phyloP scores from a whole-genome alignment of 2,888 invertebrate genomes.

The Trichopoda pennipes region DNA sequence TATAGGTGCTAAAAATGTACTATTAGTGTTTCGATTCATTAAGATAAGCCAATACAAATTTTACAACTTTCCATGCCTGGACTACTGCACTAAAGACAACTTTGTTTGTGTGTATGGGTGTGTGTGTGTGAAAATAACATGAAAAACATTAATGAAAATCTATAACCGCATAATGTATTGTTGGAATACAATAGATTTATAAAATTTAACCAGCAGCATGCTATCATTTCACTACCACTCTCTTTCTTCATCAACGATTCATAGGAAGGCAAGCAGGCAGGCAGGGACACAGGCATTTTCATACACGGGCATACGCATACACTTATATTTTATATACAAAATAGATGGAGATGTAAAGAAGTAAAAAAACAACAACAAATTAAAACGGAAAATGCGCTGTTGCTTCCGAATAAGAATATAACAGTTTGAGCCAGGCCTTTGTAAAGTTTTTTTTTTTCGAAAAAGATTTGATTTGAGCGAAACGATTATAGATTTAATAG shows the following conservation, averaged over 20 bases:
- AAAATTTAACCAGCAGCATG: conserved; percentile 34
- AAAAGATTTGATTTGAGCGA: conserved; percentile 35
- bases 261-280: too few species aligned
- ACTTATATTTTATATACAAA: background rate
- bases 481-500: conserved; percentile 30
- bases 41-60: background rate
- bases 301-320: background rate
- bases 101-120: background rate
- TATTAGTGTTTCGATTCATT: background rate
- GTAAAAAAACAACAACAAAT: conserved; percentile 17
- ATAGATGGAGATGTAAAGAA: background rate
- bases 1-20: too few species aligned
- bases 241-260: background rate
- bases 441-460: conserved; percentile 3
- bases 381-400: conserved; percentile 50
- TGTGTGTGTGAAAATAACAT: too few species aligned
- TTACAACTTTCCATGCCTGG: background rate
- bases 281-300: background rate
- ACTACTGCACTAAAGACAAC: conserved; percentile 39
- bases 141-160: conserved; percentile 26
- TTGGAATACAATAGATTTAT: conserved; percentile 64
- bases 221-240: conserved; percentile 3
- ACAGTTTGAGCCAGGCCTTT: conserved; percentile 1
- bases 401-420: conserved; percentile 40
- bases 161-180: conserved; percentile 28